phyloP scores from a whole-genome alignment of 2,797 vertebrate genomes.

The Squalus acanthias region DNA sequence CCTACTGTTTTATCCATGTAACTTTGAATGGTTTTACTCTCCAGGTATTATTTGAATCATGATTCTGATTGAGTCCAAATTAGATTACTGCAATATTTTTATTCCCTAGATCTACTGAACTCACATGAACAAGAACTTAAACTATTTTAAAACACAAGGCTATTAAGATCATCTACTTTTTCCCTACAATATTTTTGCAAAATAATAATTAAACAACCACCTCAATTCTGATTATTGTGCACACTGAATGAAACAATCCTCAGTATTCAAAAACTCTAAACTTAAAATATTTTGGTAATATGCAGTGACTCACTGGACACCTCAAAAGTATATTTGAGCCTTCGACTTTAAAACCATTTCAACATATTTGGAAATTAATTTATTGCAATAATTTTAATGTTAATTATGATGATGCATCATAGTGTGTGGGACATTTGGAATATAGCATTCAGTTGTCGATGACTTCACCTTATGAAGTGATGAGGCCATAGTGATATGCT shows the following conservation, averaged over 20 bases:
- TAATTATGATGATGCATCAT: background rate
- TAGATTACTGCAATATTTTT: background rate
- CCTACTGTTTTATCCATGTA: background rate
- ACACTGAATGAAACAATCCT: background rate
- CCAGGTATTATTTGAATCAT: background rate
- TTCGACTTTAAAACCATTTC: background rate
- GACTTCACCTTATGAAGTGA: background rate
- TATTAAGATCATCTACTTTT: background rate
- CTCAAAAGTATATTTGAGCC: background rate
- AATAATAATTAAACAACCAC: background rate
- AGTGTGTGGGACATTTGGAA: background rate
- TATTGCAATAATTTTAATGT: background rate
- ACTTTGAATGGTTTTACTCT: constrained; percentile 2
- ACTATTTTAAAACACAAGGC: background rate
- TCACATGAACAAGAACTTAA: background rate
- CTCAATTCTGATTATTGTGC: no score
- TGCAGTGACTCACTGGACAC: background rate
- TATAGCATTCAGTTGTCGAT: background rate
- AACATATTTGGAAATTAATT: background rate
- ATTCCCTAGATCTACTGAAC: background rate
- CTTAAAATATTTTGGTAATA: background rate
- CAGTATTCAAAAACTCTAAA: background rate
- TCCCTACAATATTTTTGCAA: background rate
- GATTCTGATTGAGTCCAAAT: background rate
- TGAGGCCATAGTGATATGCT: background rate